Evolutionary conservation across 1,140 invertebrate genomes (phyloP), one percentile per base, ranked within the genome.

Genomic region (Tetragonula clypearis): DNA sequence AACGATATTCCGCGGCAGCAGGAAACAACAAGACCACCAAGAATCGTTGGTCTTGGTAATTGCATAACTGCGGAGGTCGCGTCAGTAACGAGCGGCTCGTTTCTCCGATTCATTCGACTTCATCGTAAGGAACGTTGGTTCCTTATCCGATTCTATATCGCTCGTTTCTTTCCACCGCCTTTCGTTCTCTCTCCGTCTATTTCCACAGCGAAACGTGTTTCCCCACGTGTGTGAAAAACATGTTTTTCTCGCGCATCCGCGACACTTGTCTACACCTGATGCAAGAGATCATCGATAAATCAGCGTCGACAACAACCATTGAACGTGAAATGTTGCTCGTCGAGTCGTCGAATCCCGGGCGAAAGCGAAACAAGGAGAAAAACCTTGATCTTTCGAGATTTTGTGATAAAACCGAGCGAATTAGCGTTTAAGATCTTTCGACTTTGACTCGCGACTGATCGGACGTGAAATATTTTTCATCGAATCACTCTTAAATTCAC

Each of bases 51-150:
- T 78, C 55, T 41, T 56, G 35, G 76, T 86, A 87, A 86, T 87
- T 86, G 79, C 79, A 78, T 80, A 86, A 86, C 74, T 85, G 53
- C 65, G 60, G 71, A 87, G 73, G 84, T 87, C 79, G 85, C 17
- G 53, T 72, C 84, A 66, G 79, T 82, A 86, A 86, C 79, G 69
- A 82, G 68, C 78, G 78, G 73, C 79, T 73, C 26, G 77, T 80
- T 71, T 65, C 74, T 73, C 53, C 35, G 83, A 87, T 86, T 84
- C 55, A 62, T 35, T 12, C 49, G 60, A 85, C 3, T 35, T 35
- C 35, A 3, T 81, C 69, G 58, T 60, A 81, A 65, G 73, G 58
- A 53, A 72, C 30, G n/a, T 21, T 58, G 26, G 58, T 86, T 79
- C 66, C 55, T 77, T 86, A 60, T 66, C 55, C 69, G 21, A 72